These are phyloP conservation scores for Sphaeramia orbicularis DNA, from an alignment of 2,797 vertebrate genomes.

Conservation along the genomic window DNA sequence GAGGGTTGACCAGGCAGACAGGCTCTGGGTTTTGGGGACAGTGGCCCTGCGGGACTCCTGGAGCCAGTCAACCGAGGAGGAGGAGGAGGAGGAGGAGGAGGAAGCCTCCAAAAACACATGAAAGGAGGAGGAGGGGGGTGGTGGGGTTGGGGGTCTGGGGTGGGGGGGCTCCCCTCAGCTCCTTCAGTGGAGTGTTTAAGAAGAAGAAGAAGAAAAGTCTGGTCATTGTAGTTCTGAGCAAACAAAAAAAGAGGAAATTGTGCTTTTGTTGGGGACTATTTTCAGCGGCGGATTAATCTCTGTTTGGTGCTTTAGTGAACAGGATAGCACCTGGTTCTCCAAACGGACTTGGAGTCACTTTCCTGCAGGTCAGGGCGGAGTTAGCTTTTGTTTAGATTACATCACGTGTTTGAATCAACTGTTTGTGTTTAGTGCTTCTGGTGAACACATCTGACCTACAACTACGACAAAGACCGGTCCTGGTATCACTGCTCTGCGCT, in stretches of 20 bases:
- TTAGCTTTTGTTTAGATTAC: too few relatives aligned
- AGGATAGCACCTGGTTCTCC: background rate
- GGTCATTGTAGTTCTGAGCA: background rate
- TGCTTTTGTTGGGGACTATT: background rate
- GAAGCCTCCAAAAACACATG: slow-evolving; percentile 18
- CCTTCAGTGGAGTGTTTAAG: background rate
- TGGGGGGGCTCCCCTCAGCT: background rate
- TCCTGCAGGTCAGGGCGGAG: too few relatives aligned
- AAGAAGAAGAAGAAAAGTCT: too few relatives aligned
- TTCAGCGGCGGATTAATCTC: slow-evolving; percentile 2
- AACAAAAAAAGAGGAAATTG: background rate
- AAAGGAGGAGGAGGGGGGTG: slow-evolving; percentile 32
- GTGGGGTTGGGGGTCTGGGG: background rate
- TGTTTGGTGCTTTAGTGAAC: background rate
- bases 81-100: background rate
- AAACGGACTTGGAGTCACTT: background rate
- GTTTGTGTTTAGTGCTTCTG: too few relatives aligned
- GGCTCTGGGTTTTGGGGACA: slow-evolving; percentile 46
- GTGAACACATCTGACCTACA: too few relatives aligned
- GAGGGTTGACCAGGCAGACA: slow-evolving; percentile 16
- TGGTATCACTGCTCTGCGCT: too few relatives aligned
- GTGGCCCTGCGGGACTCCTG: slow-evolving; percentile 54
- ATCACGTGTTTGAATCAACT: too few relatives aligned
- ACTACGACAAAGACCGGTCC: too few relatives aligned
- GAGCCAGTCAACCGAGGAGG: slow-evolving; percentile 63